These are phyloP conservation scores for Tinamus guttatus DNA, from an alignment of 2,113 vertebrate species.

Conservation along the genomic window DNA sequence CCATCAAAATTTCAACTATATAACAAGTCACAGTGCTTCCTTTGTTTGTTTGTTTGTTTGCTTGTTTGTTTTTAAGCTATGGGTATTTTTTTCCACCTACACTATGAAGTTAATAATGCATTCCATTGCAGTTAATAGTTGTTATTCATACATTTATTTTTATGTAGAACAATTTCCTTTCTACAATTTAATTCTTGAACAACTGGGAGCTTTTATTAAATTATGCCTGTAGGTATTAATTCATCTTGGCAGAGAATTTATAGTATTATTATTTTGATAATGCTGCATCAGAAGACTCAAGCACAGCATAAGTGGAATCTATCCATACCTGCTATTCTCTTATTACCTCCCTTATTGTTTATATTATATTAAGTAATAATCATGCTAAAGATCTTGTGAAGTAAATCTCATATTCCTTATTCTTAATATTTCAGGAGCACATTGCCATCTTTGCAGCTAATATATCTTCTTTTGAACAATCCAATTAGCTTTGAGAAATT, in stretches of 20 bases:
- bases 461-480: background rate
- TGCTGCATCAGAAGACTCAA: background rate
- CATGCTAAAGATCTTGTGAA: background rate
- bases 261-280: background rate
- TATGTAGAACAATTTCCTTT: background rate
- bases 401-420: background rate
- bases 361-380: background rate
- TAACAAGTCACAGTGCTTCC: background rate
- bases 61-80: background rate
- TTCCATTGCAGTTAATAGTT: background rate
- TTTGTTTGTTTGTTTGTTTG: background rate
- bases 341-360: background rate
- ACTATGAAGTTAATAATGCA: background rate
- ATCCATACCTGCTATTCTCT: background rate
- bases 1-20: background rate
- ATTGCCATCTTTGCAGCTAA: background rate
- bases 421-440: background rate
- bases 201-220: background rate
- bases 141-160: background rate
- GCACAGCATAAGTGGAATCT: background rate
- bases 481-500: background rate
- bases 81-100: background rate
- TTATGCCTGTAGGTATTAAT: background rate
- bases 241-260: background rate
- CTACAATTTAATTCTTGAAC: slow-evolving; percentile 1